Evolutionary conservation across 2,797 vertebrate genomes (phyloP), one percentile per base, ranked within the genome.

Genomic region (Anabacerthia variegaticeps): DNA sequence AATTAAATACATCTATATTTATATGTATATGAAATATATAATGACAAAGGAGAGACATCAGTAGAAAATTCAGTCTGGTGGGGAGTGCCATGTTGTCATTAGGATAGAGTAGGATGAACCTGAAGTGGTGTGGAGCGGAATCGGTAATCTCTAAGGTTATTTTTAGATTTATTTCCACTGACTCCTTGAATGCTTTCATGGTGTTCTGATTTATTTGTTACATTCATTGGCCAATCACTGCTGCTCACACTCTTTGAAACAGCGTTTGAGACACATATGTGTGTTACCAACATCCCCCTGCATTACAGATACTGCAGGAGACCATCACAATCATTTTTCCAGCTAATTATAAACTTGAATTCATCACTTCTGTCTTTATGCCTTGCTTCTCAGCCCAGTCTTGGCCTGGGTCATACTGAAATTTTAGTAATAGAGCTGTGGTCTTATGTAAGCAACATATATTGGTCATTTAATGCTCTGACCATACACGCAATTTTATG

Each of bases 201-300:
- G 14, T 75, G 26, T 86, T 79, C n/a, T 84, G 30, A 65, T 54
- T 44, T 72, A 54, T 80, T 91, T 89, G 27, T 68, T 78, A 6
- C 8, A 6, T 48, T 22, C 54, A n/a, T 23, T 69, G 65, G 28
- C 56, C 71, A 74, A 14, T 92, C 23, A 10, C n/a, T 82, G 78
- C 63, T 93, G 37, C 56, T 77, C 13, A 49, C 26, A 14, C 2
- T 76, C 59, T 75, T 62, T 85, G 74, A 67, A 91, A 39, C 10
- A 65, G 26, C 34, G 9, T 91, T 88, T 0, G 0, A 73, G 39
- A 39, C 7, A 17, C 7, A 10, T 23, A 1, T 24, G 23, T 10
- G 13, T 10, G 22, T 75, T 85, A 58, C 27, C 79, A 77, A 20
- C 4, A 1, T 85, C 82, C 32, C 22, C 36, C 58, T 49, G 74